Evolutionary conservation across 2,888 invertebrate genomes (phyloP).

Genomic region (Amiota mariae): DNA sequence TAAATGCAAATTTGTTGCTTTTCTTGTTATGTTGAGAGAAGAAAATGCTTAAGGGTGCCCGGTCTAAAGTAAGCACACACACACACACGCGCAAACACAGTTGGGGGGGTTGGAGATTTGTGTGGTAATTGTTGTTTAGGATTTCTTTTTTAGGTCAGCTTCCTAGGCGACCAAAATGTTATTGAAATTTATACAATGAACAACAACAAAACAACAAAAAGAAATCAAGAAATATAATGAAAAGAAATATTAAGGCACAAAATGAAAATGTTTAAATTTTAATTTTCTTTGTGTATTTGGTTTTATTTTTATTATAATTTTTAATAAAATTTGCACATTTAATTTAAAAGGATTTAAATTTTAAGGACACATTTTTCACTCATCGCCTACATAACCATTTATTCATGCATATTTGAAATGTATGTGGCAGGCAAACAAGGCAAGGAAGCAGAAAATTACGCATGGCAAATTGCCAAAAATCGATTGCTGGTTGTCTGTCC

Average conservation of each 20-base stretch:
- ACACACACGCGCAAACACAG: background rate
- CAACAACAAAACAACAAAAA: background rate
- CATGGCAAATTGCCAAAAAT: conserved; percentile 24
- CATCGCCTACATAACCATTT: too few relatives aligned
- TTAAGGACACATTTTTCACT: too few relatives aligned
- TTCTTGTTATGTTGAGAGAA: background rate
- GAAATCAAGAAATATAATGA: too few relatives aligned
- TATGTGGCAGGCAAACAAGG: background rate
- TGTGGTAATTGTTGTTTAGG: background rate
- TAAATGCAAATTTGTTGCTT: conserved; percentile 12
- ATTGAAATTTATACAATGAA: conserved; percentile 5
- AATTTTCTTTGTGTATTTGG: too few relatives aligned
- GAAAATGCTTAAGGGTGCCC: background rate
- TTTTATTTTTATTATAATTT: too few relatives aligned
- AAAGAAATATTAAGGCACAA: too few relatives aligned
- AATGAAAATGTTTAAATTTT: too few relatives aligned
- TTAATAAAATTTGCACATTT: too few relatives aligned
- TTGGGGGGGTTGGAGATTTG: background rate
- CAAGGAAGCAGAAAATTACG: conserved; percentile 22
- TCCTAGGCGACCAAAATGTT: background rate
- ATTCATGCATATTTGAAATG: background rate
- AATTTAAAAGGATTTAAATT: too few relatives aligned
- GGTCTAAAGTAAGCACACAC: background rate
- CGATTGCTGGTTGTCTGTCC: background rate
- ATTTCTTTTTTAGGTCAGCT: conserved; percentile 2